Evolutionary conservation across 2,888 invertebrate species (phyloP).

Genomic region (Nyleta sp.): DNA sequence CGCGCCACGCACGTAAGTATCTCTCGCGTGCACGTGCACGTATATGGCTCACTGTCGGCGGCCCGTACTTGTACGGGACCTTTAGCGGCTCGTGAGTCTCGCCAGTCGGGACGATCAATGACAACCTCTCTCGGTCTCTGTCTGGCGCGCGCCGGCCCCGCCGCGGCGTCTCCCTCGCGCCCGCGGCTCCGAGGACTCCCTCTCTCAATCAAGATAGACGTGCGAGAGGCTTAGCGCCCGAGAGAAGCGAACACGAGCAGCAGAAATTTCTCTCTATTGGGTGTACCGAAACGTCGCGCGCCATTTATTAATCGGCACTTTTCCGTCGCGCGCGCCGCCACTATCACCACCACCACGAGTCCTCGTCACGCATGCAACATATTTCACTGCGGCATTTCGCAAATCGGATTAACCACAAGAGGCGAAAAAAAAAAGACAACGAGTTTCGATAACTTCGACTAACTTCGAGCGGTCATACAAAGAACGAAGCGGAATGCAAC

Average conservation of each 20-base stretch:
- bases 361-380: no score
- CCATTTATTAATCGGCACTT: not conserved
- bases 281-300: conserved; percentile 27
- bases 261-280: conserved; percentile 64
- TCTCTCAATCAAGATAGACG: conserved; percentile 81
- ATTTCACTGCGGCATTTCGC: no score
- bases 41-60: conserved; percentile 70
- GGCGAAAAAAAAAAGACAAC: no score
- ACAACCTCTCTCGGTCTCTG: conserved; percentile 75
- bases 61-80: conserved; percentile 82
- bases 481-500: no score
- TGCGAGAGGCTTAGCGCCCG: conserved; percentile 79
- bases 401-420: no score
- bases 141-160: conserved; percentile 50
- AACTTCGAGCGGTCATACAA: no score
- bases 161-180: conserved; percentile 67
- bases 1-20: conserved; percentile 64
- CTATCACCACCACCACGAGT: no score
- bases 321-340: no score
- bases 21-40: conserved; percentile 66
- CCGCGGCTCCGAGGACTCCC: conserved; percentile 68
- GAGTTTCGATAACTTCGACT: no score
- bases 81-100: conserved; percentile 80
- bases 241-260: conserved; percentile 72
- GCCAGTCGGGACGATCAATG: conserved; percentile 81